Evolutionary conservation across 2,888 invertebrate genomes (phyloP), one percentile per base, ranked within the genome.

Genomic region (Conomelus anceps): DNA sequence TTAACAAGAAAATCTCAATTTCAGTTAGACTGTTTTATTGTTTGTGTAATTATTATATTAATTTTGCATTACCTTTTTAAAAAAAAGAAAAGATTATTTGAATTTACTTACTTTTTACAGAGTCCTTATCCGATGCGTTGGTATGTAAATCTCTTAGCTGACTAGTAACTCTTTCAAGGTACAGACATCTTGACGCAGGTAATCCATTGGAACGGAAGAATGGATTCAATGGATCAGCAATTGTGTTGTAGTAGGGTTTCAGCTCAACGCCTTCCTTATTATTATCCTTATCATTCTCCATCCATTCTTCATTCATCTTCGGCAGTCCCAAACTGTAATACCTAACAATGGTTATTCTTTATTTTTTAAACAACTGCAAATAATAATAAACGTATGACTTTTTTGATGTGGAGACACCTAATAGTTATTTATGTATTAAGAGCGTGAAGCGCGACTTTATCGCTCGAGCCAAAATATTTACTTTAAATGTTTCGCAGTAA

Each of bases 201-300:
- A 96, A 94, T 0, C 97, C 97, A 91, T 97, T 96, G 90, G 95
- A 94, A 92, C 96, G 95, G 91, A 97, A 96, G 23, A 97, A 95
- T 0, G 97, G 97, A 94, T 96, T 96, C 90, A 94, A 94, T 0
- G 97, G 97, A 93, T 97, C 97, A 86, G 96, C 95, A 89, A 97
- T 96, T 0, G 97, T 97, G 92, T 96, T 95, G 26, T 95, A 95
- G 89, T 94, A 94, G 63, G 94, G 93, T 86, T 93, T 94, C 17
- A 90, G 86, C 63, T 89, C 84, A 41, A 88, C 88, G 11, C n/a
- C 34, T 34, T 85, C 89, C 86, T 89, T 89, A 17, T 89, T 85
- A 29, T 89, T 41, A 86, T 91, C 91, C 84, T 92, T 90, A 11
- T 90, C 88, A 13, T 91, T 90, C 87, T 91, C 91, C 89, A 87